These are phyloP conservation scores for Papilio demoleus DNA, from an alignment of 2,888 invertebrate species.

Conservation along the genomic window DNA sequence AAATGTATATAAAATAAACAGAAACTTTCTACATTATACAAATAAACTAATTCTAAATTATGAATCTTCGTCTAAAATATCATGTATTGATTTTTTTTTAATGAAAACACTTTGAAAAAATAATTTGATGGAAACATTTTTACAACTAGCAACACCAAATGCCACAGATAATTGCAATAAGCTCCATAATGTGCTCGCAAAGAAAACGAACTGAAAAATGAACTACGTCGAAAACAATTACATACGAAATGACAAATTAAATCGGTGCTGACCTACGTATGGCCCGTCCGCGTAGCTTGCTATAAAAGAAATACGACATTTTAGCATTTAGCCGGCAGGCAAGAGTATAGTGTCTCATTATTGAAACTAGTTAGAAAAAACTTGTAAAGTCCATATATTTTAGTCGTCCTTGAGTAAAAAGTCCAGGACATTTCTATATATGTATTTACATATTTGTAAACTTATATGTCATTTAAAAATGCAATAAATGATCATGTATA, in stretches of 20 bases:
- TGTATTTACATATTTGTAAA: neutral
- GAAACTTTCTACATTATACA: neutral
- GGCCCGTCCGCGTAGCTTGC: constrained; percentile 92
- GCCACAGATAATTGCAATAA: constrained; percentile 40
- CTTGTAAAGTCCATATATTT: neutral
- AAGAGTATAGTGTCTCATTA: constrained; percentile 36
- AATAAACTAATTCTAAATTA: constrained; percentile 8
- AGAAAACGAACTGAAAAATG: constrained; percentile 41
- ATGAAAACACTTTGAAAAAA: neutral
- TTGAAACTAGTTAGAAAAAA: neutral
- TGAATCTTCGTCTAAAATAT: neutral
- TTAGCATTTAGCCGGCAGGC: constrained; percentile 48
- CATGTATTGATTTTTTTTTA: neutral
- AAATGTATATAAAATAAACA: constrained; percentile 14
- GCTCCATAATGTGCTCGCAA: constrained; percentile 39
- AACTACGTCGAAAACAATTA: constrained; percentile 63
- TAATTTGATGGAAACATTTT: neutral
- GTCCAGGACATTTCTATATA: neutral
- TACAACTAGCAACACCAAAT: constrained; percentile 38
- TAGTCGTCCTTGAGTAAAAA: neutral
- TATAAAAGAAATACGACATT: constrained; percentile 78
- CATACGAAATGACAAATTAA: constrained; percentile 51
- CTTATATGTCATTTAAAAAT: neutral
- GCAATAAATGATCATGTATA: neutral
- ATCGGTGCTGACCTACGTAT: constrained; percentile 89